Percentiles rank a stretch among this genome's conserved stretches.
Evolutionary conservation across 2,888 invertebrate genomes (phyloP).

Genomic region (Agriopis marginaria): DNA sequence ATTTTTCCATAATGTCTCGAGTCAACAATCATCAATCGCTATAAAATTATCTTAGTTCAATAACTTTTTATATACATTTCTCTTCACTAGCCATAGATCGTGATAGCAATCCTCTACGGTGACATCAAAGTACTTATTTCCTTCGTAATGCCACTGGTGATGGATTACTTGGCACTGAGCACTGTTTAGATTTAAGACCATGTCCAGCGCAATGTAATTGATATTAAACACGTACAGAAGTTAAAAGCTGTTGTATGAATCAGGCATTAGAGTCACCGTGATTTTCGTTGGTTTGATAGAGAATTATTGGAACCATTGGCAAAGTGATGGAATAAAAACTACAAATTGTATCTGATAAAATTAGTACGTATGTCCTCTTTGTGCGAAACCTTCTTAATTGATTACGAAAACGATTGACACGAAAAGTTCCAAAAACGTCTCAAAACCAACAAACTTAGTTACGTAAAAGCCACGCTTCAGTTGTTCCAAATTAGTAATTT

Average conservation of each 20-base stretch:
- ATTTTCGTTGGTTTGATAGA: constrained; percentile 8
- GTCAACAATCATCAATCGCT: no score
- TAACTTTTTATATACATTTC: not conserved
- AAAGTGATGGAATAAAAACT: not conserved
- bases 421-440: constrained; percentile 15
- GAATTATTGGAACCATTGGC: not conserved
- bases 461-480: constrained; percentile 41
- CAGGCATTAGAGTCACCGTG: constrained; percentile 4
- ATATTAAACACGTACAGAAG: constrained; percentile 23
- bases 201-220: constrained; percentile 24
- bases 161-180: constrained; percentile 52
- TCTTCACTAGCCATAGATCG: not conserved
- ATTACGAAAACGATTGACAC: not conserved
- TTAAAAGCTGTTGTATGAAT: constrained; percentile 6
- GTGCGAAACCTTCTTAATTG: not conserved
- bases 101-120: constrained; percentile 28
- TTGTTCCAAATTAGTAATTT: constrained; percentile 28
- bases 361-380: not conserved
- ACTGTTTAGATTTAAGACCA: constrained; percentile 24
- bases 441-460: constrained; percentile 18
- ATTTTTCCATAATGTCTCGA: no score
- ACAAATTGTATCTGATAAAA: not conserved
- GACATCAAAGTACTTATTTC: constrained; percentile 38
- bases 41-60: not conserved
- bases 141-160: constrained; percentile 48